Evolutionary conservation across 2,888 invertebrate genomes (phyloP), one percentile per base, ranked within the genome.

Genomic region (Alentia gelatinosa): DNA sequence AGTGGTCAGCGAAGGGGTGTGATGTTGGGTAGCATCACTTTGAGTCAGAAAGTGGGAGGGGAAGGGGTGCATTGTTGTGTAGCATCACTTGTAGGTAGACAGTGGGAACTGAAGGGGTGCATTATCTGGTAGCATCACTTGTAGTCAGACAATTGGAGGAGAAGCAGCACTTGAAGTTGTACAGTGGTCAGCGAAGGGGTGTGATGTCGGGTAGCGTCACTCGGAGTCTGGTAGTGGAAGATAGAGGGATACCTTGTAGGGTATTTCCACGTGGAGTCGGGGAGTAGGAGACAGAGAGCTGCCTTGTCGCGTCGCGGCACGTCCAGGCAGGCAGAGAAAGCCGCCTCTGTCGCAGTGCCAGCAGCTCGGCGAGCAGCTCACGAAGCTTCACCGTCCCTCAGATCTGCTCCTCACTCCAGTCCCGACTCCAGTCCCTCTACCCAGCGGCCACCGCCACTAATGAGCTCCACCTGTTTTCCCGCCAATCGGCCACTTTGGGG

Each of bases 401-500:
- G 74, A 33, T 74, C 15, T 33, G 74, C 74, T 33, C 74, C 74
- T 74, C 47, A 47, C 47, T 47, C 30, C 26, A 26, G 26, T 19
- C 74, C 30, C n/a, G 56, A 56, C n/a, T n/a, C 56, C 56, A 56
- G 56, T n/a, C 56, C 56, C 56, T 56, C 56, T n/a, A 3, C 19
- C 56, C 56, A 56, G 56, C 56, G n/a, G 9, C 56, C 56, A 56
- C 79, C 37, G 7, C n/a, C n/a, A 15, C 79, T 79, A 79, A 79
- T 79, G 79, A 79, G 79, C 37, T 19, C 79, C 4, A 5, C 26
- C 79, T 79, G 79, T 79, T 35, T 74, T 79, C 5, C 79, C 39
- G 79, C 79, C 79, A 35, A 79, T 35, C 39, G 79, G 79, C 79
- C 79, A 79, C 79, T 79, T 39, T 79, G 1, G 74, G 9, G 47